Evolutionary conservation across 2,113 vertebrate species (phyloP), one percentile per base, ranked within the genome.

Genomic region (Speoplatyrhinus poulsoni): DNA sequence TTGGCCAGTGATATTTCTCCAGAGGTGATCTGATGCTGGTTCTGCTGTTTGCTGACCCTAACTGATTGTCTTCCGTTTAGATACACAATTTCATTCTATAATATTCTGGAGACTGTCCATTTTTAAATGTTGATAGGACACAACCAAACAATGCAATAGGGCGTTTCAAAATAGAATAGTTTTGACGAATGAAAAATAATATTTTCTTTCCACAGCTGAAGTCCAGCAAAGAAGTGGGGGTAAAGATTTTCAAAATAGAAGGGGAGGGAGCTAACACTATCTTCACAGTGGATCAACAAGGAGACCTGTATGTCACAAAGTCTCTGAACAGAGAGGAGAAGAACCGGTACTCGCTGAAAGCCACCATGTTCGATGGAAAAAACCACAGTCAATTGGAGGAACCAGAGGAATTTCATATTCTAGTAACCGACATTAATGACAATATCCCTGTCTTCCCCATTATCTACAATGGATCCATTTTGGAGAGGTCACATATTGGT

Each of bases 401-500:
- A 0, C 76, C 93, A 0, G 94, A 93, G 9, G 80, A 75, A 0
- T 99, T 99, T 82, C 82, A 83, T 0, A 91, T 99, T 69, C 93
- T 94, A 33, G 94, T 99, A 12, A 88, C 89, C 0, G 98, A 99
- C 1, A 85, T 98, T 60, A 98, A 99, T 1, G 98, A 99, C 89
- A 95, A 99, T 6, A 87, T 7, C 1, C 98, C 98, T 0, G 85
- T 93, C 52, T 99, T 99, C 76, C 82, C 88, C 0, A 82, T 76
- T 52, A 77, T 63, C 4, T 94, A 90, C 78, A 95, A 94, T 0
- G 95, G 92, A 0, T 95, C 94, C 1, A 91, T 99, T 11, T 83
- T 76, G 1, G 98, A 99, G 81, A 94, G 95, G 88, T 95, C 96
- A 0, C 4, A 17, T 0, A 70, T 78, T 50, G 96, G 98, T 98